phyloP scores from a whole-genome alignment of 1,140 invertebrate genomes.

The Heliconius nattereri region DNA sequence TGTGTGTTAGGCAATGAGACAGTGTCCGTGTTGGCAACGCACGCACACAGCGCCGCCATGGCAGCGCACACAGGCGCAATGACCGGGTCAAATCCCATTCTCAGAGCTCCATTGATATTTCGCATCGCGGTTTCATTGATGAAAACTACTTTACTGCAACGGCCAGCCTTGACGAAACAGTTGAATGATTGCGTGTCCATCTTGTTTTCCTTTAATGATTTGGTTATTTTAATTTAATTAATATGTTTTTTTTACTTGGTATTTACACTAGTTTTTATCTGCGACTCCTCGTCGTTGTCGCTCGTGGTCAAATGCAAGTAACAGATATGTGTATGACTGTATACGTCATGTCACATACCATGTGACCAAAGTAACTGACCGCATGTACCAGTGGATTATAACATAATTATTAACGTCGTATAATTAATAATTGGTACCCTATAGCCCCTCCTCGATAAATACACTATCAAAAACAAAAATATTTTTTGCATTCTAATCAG shows the following conservation, averaged over 20 bases:
- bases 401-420: too few relatives aligned
- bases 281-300: too few relatives aligned
- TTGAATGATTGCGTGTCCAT: neutral
- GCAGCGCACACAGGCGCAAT: constrained; percentile 54
- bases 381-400: too few relatives aligned
- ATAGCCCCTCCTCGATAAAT: too few relatives aligned
- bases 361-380: too few relatives aligned
- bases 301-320: too few relatives aligned
- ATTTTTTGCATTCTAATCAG: too few relatives aligned
- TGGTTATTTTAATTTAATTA: neutral
- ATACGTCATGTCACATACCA: too few relatives aligned
- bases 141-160: constrained; percentile 42
- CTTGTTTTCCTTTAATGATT: neutral
- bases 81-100: constrained; percentile 69
- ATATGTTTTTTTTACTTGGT: neutral
- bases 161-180: constrained; percentile 9
- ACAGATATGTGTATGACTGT: too few relatives aligned
- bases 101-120: constrained; percentile 75
- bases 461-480: too few relatives aligned
- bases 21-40: constrained; percentile 20
- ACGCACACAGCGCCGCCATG: constrained; percentile 23
- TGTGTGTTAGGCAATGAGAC: constrained; percentile 33
- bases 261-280: neutral
- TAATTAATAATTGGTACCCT: too few relatives aligned
- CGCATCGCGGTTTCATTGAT: constrained; percentile 69